These are phyloP conservation scores for Kradibia gibbosae DNA, from an alignment of 1,140 invertebrate species.

Conservation along the genomic window DNA sequence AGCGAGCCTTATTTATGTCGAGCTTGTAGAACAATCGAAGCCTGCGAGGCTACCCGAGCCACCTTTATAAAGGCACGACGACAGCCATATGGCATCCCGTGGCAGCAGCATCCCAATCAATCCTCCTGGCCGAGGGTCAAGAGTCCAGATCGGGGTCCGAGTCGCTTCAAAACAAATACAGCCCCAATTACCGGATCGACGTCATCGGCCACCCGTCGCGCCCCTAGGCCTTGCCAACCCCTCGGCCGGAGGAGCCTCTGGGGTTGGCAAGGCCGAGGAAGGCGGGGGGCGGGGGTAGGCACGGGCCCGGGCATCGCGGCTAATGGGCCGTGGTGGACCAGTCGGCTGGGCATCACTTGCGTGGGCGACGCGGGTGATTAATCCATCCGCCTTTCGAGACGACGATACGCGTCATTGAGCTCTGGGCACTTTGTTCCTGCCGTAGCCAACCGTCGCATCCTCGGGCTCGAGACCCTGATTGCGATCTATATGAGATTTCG, in stretches of 20 bases:
- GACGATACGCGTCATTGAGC: constrained; percentile 4
- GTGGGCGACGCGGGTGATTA: not conserved
- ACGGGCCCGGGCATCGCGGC: not conserved
- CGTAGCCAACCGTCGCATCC: too few relatives aligned
- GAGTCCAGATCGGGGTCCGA: not conserved
- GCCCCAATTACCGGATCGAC: constrained; percentile 21
- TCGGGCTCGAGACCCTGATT: not conserved
- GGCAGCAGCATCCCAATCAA: not conserved
- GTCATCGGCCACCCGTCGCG: not conserved
- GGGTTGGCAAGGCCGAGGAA: too few relatives aligned
- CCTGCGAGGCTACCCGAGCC: not conserved
- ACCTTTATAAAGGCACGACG: constrained; percentile 10
- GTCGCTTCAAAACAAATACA: constrained; percentile 1
- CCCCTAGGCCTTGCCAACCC: too few relatives aligned
- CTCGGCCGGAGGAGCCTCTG: too few relatives aligned
- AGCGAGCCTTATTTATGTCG: too few relatives aligned
- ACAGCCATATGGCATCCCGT: constrained; percentile 13
- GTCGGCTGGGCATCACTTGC: constrained; percentile 23
- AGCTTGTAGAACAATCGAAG: not conserved
- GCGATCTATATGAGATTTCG: not conserved
- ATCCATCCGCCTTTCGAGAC: constrained; percentile 1
- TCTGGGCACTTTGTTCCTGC: not conserved
- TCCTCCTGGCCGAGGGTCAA: not conserved
- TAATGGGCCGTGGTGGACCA: not conserved
- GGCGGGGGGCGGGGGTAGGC: too few relatives aligned